Base-by-base conservation (phyloP, 1,140 invertebrate species). In the Cydia strobilella region DNA sequence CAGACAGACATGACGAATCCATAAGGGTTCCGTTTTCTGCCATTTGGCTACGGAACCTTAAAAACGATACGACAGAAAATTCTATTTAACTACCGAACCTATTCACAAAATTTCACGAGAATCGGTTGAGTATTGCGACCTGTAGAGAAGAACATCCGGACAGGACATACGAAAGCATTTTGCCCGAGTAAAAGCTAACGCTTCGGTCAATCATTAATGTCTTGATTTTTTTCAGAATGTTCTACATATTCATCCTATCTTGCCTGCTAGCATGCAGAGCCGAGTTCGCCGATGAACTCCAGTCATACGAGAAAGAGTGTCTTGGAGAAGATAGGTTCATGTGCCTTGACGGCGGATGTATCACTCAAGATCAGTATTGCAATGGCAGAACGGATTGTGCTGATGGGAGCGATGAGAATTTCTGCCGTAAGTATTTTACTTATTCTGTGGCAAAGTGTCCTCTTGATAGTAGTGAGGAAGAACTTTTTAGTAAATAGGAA, bases 391-490 rank as follows among this genome's bases (percentile, higher is more conserved):
- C 89, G 15, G 93, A 96, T 66, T 96, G 96, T 77, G 86, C 88
- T 0, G 95, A 96, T 82, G 93, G 88, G 42, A 95, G 94, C 3
- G 96, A 96, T 84, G 96, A 96, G 84, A 90, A 94, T 87, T 93
- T 95, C 82, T 96, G 96, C 84, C 73, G 93, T 82, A 81, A 90
- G 89, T 84, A 75, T 27, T 89, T 95, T 54, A 54, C 15, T 2
- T 48, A 13, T 48, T 48, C 13, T 13, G 1, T 2, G 6, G 6
- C 6, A 42, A 9, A 42, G n/a, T 42, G 39, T 6, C 39, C 25
- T 27, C 25, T 2, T 3, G 25, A 3, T 3, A 27, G 25, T 27
- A 2, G 25, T 27, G 1, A 27, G 25, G 25, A 27, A 27, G 25
- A 27, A 27, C 25, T 2, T 27, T 27, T 27, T 1, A 27, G 25